These are phyloP conservation scores for Natrix natrix DNA, from an alignment of 2,797 vertebrate genomes.

Conservation along the genomic window DNA sequence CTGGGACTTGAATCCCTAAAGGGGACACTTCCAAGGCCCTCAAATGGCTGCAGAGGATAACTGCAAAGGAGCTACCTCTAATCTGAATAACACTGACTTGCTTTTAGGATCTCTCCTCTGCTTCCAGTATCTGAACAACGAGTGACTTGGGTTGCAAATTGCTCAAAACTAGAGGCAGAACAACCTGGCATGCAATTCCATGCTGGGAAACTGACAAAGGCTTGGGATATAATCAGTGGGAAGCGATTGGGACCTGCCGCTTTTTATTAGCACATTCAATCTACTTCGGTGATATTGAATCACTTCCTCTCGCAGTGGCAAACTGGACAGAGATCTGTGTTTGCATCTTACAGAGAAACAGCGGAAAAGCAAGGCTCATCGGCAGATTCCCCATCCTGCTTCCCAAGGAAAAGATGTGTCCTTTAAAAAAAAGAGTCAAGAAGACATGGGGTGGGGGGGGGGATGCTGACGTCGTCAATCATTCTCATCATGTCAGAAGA, in stretches of 20 bases:
- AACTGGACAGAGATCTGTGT: slow-evolving; percentile 52
- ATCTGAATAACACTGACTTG: slow-evolving; percentile 58
- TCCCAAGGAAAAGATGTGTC: slow-evolving; percentile 55
- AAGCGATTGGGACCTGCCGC: slow-evolving; percentile 37
- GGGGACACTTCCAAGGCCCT: slow-evolving; percentile 61
- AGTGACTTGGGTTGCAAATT: slow-evolving; percentile 40
- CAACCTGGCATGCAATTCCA: slow-evolving; percentile 43
- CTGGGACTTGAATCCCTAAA: slow-evolving; percentile 52
- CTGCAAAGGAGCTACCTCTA: slow-evolving; percentile 57
- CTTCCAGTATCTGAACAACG: slow-evolving; percentile 43
- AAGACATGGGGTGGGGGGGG: not conserved
- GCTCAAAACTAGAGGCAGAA: slow-evolving; percentile 49
- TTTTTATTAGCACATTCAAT: slow-evolving; percentile 50
- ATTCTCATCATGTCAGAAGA: slow-evolving; percentile 41
- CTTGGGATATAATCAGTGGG: slow-evolving; percentile 34
- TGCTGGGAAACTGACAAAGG: slow-evolving; percentile 29
- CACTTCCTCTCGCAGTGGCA: slow-evolving; percentile 26
- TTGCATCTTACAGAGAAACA: slow-evolving; percentile 31
- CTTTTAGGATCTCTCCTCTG: slow-evolving; percentile 29
- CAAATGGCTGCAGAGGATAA: slow-evolving; percentile 69
- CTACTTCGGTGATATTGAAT: slow-evolving; percentile 57
- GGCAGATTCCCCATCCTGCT: not conserved
- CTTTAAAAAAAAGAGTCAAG: not conserved
- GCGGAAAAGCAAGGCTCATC: slow-evolving; percentile 54
- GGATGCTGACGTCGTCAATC: not conserved